Percentiles rank a stretch among this genome's conserved stretches.
Conservation (phyloP, 2,888 invertebrate species). For the Rotaria magnacalcarata region DNA sequence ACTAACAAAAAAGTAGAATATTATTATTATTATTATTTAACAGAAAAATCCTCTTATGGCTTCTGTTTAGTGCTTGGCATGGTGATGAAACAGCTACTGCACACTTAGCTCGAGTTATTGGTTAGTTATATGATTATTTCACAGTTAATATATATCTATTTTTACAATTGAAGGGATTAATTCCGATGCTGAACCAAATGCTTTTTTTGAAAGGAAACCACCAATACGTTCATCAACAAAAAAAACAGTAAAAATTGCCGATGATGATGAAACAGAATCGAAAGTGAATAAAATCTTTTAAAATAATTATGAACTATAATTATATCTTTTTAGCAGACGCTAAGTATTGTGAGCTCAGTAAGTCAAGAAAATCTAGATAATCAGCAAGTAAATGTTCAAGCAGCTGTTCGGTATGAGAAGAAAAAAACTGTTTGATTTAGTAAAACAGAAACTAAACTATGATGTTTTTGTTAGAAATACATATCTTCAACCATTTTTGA, state of each 20-base stretch:
- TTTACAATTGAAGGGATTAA: background rate
- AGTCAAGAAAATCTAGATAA: background rate
- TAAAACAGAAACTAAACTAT: background rate
- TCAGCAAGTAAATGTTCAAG: background rate
- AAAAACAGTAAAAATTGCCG: background rate
- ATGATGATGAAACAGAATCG: background rate
- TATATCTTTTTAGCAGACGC: background rate
- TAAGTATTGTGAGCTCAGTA: background rate
- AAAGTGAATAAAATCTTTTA: background rate
- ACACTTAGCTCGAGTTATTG: slow-evolving; percentile 1
- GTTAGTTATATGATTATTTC: background rate
- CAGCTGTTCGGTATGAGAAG: background rate
- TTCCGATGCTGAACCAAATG: background rate
- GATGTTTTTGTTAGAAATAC: background rate
- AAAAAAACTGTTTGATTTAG: background rate
- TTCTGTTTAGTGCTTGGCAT: background rate
- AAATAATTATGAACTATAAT: background rate
- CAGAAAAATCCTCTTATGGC: background rate
- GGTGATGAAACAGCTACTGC: slow-evolving; percentile 1
- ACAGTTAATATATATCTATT: background rate
- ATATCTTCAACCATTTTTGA: slow-evolving; percentile 13
- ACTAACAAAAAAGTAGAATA: slow-evolving; percentile 15
- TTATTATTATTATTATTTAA: background rate
- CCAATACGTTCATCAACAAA: background rate
- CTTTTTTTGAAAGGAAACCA: background rate